Evolutionary conservation across 35 echinoderm and acorn worm species (phyloP), one percentile per base, ranked within the genome.

Genomic region (Apostichopus parvimensis): DNA sequence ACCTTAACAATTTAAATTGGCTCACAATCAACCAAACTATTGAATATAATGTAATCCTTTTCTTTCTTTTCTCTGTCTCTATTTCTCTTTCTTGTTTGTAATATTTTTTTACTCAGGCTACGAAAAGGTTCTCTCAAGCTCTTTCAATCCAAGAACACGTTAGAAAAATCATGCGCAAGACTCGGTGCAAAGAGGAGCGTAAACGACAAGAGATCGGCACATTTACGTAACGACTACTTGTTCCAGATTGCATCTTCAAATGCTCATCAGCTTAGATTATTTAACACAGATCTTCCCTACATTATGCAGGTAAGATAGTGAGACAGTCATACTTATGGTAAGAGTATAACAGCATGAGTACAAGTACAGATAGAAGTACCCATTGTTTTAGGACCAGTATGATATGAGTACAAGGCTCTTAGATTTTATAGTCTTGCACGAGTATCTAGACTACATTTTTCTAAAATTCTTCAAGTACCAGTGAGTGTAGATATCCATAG

Each of bases 141-240:
- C 87, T 98, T 96, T 87, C 97, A 96, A 77, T 94, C 97, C 9
- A 92, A 91, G 57, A 87, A 82, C 10, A 82, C 94, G 22, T 87
- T 98, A 20, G 95, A 94, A 64, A 94, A 93, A 79, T 57, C 83
- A 7, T 91, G 82, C 8, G 70, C 93, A 26, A 98, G 95, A 86
- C 68, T 98, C 66, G 22, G 87, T 6, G 82, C 80, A 13, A 94
- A 93, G 58, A 87, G 92, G 15, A 92, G 87, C 28, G 90, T 92
- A 6, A 96, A 95, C 60, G 94, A 98, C 77, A 91, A 92, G 66
- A 56, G 96, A 57, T 92, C 96, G 9, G 82, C 93, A 9, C 94
- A 94, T 95, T 80, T 95, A 66, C 91, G 97, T 58, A 98, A 98
- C 75, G 97, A 95, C n/a, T 98, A 98, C 82, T 75, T 98, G 24